These are phyloP conservation scores for Phataginus tetradactyla DNA, from an alignment of 2,797 vertebrate genomes.

Conservation along the genomic window DNA sequence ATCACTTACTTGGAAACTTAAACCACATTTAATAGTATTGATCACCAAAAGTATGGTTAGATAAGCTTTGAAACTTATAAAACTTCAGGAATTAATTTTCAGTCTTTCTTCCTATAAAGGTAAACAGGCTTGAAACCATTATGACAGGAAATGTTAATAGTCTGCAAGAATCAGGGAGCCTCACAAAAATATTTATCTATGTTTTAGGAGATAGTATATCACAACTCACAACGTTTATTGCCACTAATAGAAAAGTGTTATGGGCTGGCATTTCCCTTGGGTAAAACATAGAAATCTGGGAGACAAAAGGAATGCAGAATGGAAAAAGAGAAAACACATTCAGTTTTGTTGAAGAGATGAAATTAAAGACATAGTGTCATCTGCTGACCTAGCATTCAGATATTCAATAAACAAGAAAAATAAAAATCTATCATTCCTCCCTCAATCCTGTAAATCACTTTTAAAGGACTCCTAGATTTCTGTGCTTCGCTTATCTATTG, in stretches of 20 bases:
- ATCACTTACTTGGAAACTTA: not conserved
- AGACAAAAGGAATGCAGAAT: not conserved
- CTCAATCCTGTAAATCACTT: not conserved
- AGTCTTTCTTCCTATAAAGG: not conserved
- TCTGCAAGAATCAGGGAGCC: not conserved
- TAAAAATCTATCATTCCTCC: not conserved
- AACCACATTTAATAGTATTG: constrained; percentile 32
- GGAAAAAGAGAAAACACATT: not conserved
- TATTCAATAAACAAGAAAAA: not conserved
- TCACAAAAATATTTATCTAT: not conserved
- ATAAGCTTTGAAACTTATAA: not conserved
- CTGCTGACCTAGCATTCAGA: not conserved
- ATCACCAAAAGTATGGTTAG: not conserved
- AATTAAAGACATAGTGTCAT: not conserved
- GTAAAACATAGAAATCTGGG: not conserved
- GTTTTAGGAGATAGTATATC: constrained; percentile 44
- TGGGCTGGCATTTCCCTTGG: not conserved
- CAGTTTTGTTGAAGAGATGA: not conserved
- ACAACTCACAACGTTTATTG: constrained; percentile 7
- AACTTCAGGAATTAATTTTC: constrained; percentile 42
- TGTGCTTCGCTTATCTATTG: not conserved
- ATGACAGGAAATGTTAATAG: not conserved
- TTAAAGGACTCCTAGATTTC: not conserved
- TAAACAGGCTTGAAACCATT: not conserved
- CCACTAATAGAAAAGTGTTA: not conserved